phyloP scores from a whole-genome alignment of 2,113 vertebrate species.

The Pristiophorus japonicus region DNA sequence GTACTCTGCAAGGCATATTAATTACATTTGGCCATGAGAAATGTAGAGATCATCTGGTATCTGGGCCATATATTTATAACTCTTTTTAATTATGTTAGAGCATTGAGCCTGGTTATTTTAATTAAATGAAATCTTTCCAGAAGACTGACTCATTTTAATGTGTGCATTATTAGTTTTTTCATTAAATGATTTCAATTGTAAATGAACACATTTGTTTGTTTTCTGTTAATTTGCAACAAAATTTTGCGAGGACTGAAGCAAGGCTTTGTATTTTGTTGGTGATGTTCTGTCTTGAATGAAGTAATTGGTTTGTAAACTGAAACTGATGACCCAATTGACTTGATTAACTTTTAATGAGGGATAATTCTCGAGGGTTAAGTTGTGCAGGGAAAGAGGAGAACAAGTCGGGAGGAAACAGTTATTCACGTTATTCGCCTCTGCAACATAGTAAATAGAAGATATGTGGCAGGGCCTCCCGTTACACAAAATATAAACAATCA shows the following conservation, averaged over 20 bases:
- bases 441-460: background rate
- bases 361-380: background rate
- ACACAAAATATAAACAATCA: background rate
- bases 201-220: background rate
- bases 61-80: background rate
- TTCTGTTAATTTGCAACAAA: background rate
- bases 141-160: background rate
- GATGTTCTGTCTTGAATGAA: background rate
- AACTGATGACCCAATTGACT: background rate
- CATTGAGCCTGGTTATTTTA: background rate
- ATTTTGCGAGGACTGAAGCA: background rate
- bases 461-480: background rate
- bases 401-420: background rate
- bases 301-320: conserved; percentile 10
- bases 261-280: background rate
- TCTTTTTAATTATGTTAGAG: background rate
- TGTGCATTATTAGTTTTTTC: background rate
- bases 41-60: background rate
- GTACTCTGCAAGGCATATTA: background rate
- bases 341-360: background rate
- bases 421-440: background rate
- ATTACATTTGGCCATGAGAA: background rate
- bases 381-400: background rate
- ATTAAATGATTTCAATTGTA: background rate
- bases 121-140: background rate